Conservation (phyloP, 2,888 invertebrate species). For the Melanostoma scalare region DNA sequence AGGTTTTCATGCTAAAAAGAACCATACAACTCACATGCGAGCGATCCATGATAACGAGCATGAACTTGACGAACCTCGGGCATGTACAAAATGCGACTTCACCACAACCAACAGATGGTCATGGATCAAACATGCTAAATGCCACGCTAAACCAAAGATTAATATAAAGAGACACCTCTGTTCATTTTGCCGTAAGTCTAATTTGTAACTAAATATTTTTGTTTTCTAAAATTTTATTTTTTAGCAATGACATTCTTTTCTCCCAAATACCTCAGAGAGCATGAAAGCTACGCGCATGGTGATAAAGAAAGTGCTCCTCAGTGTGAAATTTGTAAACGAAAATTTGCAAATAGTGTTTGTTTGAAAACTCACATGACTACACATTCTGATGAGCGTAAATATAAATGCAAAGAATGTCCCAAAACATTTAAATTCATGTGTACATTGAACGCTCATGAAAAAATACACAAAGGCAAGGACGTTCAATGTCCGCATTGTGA, state of each 20-base stretch:
- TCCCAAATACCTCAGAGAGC: conserved; percentile 32
- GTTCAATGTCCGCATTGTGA: conserved; percentile 74
- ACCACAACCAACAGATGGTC: conserved; percentile 14
- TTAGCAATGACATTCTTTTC: too few species aligned
- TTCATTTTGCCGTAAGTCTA: conserved; percentile 55
- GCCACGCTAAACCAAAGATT: conserved; percentile 20
- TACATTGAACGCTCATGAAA: conserved; percentile 74
- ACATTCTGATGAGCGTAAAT: conserved; percentile 58
- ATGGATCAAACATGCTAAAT: conserved; percentile 25
- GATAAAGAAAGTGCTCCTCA: conserved; percentile 37
- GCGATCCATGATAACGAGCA: too few species aligned
- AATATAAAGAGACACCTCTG: conserved; percentile 49
- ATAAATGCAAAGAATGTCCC: conserved; percentile 74
- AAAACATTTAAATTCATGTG: conserved; percentile 74
- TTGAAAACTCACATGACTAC: conserved; percentile 49
- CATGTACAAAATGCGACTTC: conserved; percentile 34
- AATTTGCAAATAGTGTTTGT: conserved; percentile 41
- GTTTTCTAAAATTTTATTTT: too few species aligned
- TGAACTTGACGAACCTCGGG: not conserved
- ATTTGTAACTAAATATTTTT: too few species aligned
- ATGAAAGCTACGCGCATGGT: conserved; percentile 60
- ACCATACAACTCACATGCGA: too few species aligned
- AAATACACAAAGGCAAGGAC: conserved; percentile 73
- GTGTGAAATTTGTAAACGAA: conserved; percentile 46
- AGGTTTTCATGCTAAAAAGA: too few species aligned